These are phyloP conservation scores for Amphipyra berbera DNA, from an alignment of 2,888 invertebrate genomes.

Conservation along the genomic window DNA sequence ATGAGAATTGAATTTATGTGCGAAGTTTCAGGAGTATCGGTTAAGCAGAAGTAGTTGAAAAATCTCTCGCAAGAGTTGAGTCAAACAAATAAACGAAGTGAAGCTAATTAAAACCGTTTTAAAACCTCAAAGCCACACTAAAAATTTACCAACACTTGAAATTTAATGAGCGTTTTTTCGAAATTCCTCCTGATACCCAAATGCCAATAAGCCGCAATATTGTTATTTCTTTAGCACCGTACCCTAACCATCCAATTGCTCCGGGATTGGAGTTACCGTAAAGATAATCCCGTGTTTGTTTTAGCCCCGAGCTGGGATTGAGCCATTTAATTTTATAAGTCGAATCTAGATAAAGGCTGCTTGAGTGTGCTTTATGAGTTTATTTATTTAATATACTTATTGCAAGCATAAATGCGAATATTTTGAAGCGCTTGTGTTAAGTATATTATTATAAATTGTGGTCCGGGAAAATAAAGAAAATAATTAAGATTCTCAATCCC, in stretches of 20 bases:
- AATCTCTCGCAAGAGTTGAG: too few relatives aligned
- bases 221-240: conserved; percentile 11
- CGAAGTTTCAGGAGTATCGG: too few relatives aligned
- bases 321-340: conserved; percentile 82
- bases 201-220: background rate
- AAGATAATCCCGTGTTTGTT: conserved; percentile 72
- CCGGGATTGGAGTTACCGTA: conserved; percentile 59
- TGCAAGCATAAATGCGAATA: background rate
- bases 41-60: too few relatives aligned
- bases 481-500: background rate
- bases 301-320: conserved; percentile 77
- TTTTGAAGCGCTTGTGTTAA: background rate
- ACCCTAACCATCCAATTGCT: conserved; percentile 31
- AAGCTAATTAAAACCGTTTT: too few relatives aligned
- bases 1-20: too few relatives aligned
- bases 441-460: background rate
- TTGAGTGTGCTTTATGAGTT: conserved; percentile 71
- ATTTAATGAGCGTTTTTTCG: too few relatives aligned
- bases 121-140: too few relatives aligned
- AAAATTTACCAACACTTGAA: too few relatives aligned
- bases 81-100: too few relatives aligned
- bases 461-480: background rate
- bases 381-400: conserved; percentile 59
- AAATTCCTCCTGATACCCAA: too few relatives aligned
- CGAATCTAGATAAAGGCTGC: conserved; percentile 79